Base-by-base conservation (phyloP, 53 echinoderm and acorn worm species). In the Astropecten irregularis region DNA sequence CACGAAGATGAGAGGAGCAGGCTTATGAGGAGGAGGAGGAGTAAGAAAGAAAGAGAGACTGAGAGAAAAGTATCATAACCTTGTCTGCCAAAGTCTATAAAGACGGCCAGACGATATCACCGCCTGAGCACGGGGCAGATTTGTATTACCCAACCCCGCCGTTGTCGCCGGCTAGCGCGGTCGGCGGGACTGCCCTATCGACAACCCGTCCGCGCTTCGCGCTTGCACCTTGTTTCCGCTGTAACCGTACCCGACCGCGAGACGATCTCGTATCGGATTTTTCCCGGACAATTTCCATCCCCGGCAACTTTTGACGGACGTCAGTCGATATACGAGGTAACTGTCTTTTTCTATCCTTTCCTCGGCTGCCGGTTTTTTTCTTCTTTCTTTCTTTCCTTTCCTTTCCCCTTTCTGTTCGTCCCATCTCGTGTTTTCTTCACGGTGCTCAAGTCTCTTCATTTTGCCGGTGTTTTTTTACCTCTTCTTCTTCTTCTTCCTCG, bases 281-380 rank as follows among this genome's bases (percentile, higher is more conserved):
- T 76, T 39, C 40, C 55, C 21, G 76, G 57, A 55, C 76, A 76
- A 76, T 76, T 76, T 76, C 76, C 76, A 76, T 76, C 39, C 56
- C 76, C 28, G 38, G 56, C 76, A 76, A 76, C 76, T 76, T 76
- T 76, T 76, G 76, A 76, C 76, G 76, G 76, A 57, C 76, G 58
- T 76, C 55, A 76, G 76, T 76, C 76, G 76, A 76, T 76, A 76
- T n/a, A 65, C 16, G 11, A 56, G 58, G 58, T 40, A 76, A 58
- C 76, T 76, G 76, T 76, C 21, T 28, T 58, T 36, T 32, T 39
- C 16, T 73, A 53, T 37, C 40, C 39, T 42, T 35, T 18, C 33
- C 29, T n/a, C 64, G 33, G 29, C n/a, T 33, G n/a, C 9, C n/a
- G 14, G 21, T 9, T n/a, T n/a, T n/a, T n/a, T n/a, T n/a, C n/a